A percentile compares a stretch with the other conserved stretches of the same genome.
Evolutionary conservation across 1,140 invertebrate species (phyloP).

Genomic region (Bradysia coprophila): DNA sequence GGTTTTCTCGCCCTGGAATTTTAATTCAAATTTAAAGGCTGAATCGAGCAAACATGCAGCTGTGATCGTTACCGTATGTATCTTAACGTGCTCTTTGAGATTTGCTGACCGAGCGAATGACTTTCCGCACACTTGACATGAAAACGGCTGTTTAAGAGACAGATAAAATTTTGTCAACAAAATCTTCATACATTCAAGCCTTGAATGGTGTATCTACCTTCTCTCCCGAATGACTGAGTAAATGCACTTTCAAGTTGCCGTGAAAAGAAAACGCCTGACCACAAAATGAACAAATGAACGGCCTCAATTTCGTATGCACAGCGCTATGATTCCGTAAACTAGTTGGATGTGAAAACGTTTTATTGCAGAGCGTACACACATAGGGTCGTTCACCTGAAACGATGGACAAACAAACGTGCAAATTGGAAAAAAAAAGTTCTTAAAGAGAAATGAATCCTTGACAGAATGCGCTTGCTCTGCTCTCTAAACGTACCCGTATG

Average conservation of each 20-base stretch:
- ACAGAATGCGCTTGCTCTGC: too few species aligned
- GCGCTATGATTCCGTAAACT: slow-evolving; percentile 23
- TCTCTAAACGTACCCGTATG: slow-evolving; percentile 12
- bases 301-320: slow-evolving; percentile 22
- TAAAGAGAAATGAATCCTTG: too few species aligned
- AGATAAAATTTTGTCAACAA: too few species aligned
- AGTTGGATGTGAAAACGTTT: slow-evolving; percentile 22
- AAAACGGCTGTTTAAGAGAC: neutral
- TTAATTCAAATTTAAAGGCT: neutral
- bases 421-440: too few species aligned
- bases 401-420: too few species aligned
- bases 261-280: slow-evolving; percentile 22
- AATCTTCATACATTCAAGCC: too few species aligned
- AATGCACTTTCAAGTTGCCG: slow-evolving; percentile 23
- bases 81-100: neutral
- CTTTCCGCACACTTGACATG: neutral
- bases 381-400: slow-evolving; percentile 21
- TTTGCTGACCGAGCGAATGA: neutral
- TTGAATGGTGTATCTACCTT: too few species aligned
- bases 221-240: slow-evolving; percentile 13
- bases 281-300: slow-evolving; percentile 20
- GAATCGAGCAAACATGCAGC: neutral
- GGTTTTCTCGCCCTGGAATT: slow-evolving; percentile 5
- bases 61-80: slow-evolving; percentile 5
- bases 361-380: slow-evolving; percentile 20